phyloP scores from a whole-genome alignment of 2,797 vertebrate genomes.

The Halcyon leucocephala region DNA sequence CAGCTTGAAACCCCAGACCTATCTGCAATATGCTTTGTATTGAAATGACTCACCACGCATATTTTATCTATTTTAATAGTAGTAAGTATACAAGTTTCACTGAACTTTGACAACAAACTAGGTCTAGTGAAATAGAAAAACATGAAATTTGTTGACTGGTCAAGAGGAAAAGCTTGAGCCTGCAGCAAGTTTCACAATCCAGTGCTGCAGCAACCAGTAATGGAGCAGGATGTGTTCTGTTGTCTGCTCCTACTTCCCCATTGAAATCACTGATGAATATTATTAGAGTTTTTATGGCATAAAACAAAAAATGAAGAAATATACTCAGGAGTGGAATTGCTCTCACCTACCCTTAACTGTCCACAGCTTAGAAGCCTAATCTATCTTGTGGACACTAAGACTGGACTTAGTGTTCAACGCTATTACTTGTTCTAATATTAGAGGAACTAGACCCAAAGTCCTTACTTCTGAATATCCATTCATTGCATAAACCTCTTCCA shows the following conservation, averaged over 20 bases:
- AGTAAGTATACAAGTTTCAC: neutral
- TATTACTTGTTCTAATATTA: neutral
- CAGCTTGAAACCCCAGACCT: neutral
- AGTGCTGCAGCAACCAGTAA: neutral
- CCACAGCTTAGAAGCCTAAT: neutral
- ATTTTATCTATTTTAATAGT: neutral
- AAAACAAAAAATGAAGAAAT: neutral
- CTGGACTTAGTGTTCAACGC: neutral
- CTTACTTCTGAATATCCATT: neutral
- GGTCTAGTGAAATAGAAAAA: neutral
- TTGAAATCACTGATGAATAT: neutral
- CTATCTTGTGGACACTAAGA: neutral
- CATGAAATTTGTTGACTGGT: neutral
- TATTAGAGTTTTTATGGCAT: neutral
- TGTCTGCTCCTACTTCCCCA: neutral
- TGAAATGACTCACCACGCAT: neutral
- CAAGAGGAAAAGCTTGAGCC: neutral
- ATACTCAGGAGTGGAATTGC: neutral
- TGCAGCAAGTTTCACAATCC: neutral
- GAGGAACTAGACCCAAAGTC: fast-evolving
- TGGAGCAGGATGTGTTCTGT: neutral
- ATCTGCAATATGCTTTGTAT: neutral
- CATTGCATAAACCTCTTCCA: neutral
- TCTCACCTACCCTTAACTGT: neutral
- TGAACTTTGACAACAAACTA: neutral